These are phyloP conservation scores for Setophaga petechia DNA, from an alignment of 2,113 vertebrate species.

Conservation along the genomic window DNA sequence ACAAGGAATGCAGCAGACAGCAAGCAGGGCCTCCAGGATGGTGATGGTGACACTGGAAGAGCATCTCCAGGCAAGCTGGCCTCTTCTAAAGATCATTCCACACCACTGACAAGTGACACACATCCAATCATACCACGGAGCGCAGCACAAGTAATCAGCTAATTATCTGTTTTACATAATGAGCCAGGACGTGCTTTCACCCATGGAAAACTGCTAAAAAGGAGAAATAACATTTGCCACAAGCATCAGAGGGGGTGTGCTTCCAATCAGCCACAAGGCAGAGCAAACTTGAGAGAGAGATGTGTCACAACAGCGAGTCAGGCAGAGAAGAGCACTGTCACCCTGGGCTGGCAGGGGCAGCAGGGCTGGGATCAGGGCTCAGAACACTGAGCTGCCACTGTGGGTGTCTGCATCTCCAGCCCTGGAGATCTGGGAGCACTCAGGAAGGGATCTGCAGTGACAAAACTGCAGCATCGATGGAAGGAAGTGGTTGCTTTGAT, in stretches of 20 bases:
- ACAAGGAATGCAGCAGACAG: neutral
- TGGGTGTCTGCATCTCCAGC: neutral
- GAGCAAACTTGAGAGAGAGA: neutral
- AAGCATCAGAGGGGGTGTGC: neutral
- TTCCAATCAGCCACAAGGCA: neutral
- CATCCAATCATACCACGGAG: neutral
- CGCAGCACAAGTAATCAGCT: neutral
- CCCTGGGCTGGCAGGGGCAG: neutral
- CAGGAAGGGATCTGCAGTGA: neutral
- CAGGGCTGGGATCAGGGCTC: neutral
- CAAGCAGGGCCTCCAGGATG: rapidly evolving
- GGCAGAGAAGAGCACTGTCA: neutral
- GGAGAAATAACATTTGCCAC: neutral
- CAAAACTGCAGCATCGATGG: neutral
- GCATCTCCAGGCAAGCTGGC: neutral
- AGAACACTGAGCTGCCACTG: rapidly evolving
- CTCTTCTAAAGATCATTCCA: neutral
- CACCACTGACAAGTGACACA: neutral
- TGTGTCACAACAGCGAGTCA: neutral
- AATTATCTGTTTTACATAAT: constrained; percentile 13
- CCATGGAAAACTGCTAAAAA: neutral
- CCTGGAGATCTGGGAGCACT: neutral
- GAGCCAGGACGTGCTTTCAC: neutral
- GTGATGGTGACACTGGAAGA: neutral
- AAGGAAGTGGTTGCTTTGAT: neutral